These are phyloP conservation scores for Caenorhabditis panamensis DNA, from an alignment of 2,888 invertebrate species.

Conservation along the genomic window DNA sequence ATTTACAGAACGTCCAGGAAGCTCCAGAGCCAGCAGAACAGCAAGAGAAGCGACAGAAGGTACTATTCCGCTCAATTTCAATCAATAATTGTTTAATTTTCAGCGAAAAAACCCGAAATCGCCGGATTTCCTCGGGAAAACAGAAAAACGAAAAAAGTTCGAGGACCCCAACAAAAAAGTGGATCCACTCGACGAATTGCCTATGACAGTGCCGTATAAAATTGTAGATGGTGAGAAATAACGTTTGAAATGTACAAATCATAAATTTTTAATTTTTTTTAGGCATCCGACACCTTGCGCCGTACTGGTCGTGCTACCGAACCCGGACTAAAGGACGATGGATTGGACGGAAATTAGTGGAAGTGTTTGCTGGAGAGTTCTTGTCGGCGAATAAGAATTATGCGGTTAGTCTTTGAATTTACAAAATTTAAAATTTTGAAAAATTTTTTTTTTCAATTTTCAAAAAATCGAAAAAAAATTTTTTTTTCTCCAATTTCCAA, in stretches of 20 bases:
- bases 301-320: constrained; percentile 78
- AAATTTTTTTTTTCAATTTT: background rate
- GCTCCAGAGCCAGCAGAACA: background rate
- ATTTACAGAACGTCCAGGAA: constrained; percentile 14
- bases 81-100: constrained; percentile 5
- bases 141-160: constrained; percentile 30
- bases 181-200: constrained; percentile 67
- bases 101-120: constrained; percentile 25
- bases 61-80: background rate
- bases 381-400: constrained; percentile 74
- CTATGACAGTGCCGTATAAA: constrained; percentile 72
- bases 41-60: constrained; percentile 24
- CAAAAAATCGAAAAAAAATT: background rate
- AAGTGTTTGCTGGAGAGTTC: constrained; percentile 78
- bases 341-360: constrained; percentile 76
- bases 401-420: constrained; percentile 66
- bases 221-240: constrained; percentile 69
- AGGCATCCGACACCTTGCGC: constrained; percentile 77
- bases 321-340: constrained; percentile 75
- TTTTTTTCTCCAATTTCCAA: background rate
- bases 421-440: background rate
- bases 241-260: background rate
- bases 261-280: constrained; percentile 15
- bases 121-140: background rate
- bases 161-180: constrained; percentile 48